These are phyloP conservation scores for Notarius lentiginosus DNA, from an alignment of 2,113 vertebrate genomes.

Conservation along the genomic window DNA sequence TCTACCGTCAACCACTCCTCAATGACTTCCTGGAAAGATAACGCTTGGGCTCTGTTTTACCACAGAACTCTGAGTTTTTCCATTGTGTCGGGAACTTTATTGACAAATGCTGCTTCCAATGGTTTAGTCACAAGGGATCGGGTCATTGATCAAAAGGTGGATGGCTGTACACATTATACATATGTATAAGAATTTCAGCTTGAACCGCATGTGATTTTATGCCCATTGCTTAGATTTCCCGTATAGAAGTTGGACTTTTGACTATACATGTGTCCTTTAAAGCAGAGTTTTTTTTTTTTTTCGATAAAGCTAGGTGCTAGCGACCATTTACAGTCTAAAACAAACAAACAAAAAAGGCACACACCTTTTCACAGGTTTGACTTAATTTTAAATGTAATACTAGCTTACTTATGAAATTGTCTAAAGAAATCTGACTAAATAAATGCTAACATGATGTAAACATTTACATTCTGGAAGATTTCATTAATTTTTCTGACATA, in stretches of 20 bases:
- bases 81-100: conserved; percentile 27
- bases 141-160: not conserved
- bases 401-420: not conserved
- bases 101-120: not conserved
- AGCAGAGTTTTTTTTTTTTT: not conserved
- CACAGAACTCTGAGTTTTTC: conserved; percentile 33
- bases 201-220: not conserved
- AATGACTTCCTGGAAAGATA: conserved; percentile 40
- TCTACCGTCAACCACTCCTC: conserved; percentile 11
- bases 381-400: not conserved
- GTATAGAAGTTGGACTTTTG: not conserved
- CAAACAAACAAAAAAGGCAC: not conserved
- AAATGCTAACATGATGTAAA: not conserved
- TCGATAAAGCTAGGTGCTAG: too few relatives aligned
- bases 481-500: not conserved
- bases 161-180: conserved; percentile 11
- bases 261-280: too few relatives aligned
- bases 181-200: not conserved
- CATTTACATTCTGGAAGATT: not conserved
- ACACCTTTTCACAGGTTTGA: not conserved
- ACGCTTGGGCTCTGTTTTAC: conserved; percentile 23
- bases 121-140: conserved; percentile 16
- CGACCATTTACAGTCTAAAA: not conserved
- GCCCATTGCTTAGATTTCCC: not conserved
- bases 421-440: not conserved